A percentile compares a stretch with the other conserved stretches of the same genome.
phyloP scores from a whole-genome alignment of 2,888 invertebrate genomes.

The Andrena hattorfiana region DNA sequence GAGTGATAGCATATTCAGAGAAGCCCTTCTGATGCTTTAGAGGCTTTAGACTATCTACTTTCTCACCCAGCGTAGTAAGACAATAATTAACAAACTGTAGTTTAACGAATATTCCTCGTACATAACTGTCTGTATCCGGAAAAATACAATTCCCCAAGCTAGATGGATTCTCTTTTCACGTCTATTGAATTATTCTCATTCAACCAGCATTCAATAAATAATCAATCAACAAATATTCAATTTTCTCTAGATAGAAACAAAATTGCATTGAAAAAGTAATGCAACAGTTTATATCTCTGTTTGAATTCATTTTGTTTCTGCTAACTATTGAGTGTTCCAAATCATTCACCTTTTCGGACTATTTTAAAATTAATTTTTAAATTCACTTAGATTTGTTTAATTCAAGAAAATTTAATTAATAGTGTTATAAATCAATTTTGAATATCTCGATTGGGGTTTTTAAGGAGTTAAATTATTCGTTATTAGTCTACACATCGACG shows the following conservation, averaged over 20 bases:
- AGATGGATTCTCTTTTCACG: neutral
- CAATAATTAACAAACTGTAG: neutral
- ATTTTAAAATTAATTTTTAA: neutral
- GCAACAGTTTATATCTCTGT: neutral
- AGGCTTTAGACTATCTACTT: neutral
- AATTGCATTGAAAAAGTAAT: neutral
- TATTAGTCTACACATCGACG: no score
- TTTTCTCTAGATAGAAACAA: neutral
- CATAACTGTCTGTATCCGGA: neutral
- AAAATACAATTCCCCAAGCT: neutral
- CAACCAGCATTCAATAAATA: neutral
- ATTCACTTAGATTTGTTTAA: no score
- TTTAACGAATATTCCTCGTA: neutral
- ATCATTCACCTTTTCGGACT: neutral
- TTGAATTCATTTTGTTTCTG: neutral
- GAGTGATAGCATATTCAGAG: neutral
- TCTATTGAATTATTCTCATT: neutral
- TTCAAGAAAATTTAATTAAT: no score
- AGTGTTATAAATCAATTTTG: no score
- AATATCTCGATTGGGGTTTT: neutral
- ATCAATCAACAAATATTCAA: neutral
- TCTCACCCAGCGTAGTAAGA: neutral
- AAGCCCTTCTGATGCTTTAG: neutral
- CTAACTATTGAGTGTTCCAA: neutral
- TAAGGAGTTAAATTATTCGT: no score